Evolutionary conservation across 2,113 vertebrate species (phyloP).

Genomic region (Fulmarus glacialis): DNA sequence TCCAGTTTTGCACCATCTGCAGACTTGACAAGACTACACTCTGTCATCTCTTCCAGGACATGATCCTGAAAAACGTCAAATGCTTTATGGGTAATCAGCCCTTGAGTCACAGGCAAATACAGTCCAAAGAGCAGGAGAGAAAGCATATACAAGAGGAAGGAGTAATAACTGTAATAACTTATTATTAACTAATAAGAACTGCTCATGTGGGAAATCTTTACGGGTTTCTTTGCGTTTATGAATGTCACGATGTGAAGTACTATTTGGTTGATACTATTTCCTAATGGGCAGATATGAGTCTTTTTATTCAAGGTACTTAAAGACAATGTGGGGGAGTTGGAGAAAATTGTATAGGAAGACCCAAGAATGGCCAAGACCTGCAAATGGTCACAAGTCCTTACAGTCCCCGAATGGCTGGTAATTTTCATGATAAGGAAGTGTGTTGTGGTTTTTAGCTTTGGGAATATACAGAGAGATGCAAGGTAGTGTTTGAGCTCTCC

Average conservation of each 20-base stretch:
- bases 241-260: neutral
- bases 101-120: neutral
- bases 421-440: neutral
- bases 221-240: neutral
- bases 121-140: neutral
- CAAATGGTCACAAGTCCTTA: neutral
- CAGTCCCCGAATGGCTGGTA: neutral
- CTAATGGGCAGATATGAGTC: neutral
- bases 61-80: neutral
- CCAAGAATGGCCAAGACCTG: neutral
- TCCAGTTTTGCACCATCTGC: neutral
- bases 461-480: neutral
- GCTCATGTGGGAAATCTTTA: neutral
- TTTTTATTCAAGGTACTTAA: neutral
- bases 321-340: neutral
- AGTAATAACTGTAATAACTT: no score
- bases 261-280: neutral
- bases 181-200: neutral
- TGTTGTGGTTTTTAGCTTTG: neutral
- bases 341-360: neutral
- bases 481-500: neutral
- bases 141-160: neutral
- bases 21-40: neutral
- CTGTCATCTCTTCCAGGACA: neutral
- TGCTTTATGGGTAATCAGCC: neutral